Percentiles rank a stretch among this genome's conserved stretches.
Conservation (phyloP, 2,888 invertebrate genomes). For the Heterodera filipjevi region DNA sequence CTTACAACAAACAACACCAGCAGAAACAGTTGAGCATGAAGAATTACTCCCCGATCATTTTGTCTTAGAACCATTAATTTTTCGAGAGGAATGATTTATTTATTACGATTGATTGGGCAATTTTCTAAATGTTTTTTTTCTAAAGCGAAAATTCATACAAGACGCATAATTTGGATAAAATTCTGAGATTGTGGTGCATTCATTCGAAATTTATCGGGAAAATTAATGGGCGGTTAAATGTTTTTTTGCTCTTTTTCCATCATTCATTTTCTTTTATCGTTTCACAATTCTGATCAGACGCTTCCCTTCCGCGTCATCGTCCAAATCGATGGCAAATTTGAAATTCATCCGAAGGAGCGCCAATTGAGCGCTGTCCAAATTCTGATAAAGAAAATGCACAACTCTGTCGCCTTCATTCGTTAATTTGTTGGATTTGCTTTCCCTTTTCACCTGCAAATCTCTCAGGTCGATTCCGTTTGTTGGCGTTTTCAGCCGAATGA, state of each 20-base stretch:
- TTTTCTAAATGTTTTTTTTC: not conserved
- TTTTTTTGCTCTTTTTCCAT: not conserved
- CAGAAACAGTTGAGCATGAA: not conserved
- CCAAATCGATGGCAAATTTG: slow-evolving; percentile 24
- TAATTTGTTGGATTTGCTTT: not conserved
- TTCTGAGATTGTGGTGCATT: no score
- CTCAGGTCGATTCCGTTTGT: not conserved
- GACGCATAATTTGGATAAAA: not conserved
- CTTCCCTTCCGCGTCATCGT: slow-evolving; percentile 12
- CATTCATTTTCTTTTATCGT: not conserved
- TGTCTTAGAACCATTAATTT: not conserved
- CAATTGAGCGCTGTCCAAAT: not conserved
- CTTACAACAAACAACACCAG: not conserved
- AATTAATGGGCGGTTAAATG: no score
- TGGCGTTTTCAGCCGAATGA: not conserved
- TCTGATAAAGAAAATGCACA: not conserved
- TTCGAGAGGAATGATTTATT: not conserved
- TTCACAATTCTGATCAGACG: slow-evolving; percentile 22
- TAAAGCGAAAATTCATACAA: not conserved
- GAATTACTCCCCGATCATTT: not conserved
- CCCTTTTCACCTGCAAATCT: not conserved
- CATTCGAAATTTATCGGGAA: no score
- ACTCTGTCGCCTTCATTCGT: not conserved
- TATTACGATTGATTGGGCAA: not conserved
- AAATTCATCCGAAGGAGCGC: slow-evolving; percentile 3